Evolutionary conservation across 1,140 invertebrate species (phyloP).

Genomic region (Meloidogyne floridensis): DNA sequence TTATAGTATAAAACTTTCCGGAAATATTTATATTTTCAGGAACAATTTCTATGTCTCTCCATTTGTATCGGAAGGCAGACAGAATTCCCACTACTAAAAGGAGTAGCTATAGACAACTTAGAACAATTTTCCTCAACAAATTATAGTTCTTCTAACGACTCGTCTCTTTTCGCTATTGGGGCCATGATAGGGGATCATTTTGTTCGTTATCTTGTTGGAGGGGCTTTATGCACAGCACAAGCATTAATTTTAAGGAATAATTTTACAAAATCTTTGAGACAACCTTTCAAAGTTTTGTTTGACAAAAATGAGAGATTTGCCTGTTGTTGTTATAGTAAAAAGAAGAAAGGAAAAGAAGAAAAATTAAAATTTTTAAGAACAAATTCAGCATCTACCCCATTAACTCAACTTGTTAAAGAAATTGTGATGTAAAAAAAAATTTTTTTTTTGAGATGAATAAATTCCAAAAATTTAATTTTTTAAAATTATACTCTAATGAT

Average conservation of each 20-base stretch:
- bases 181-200: constrained; percentile 58
- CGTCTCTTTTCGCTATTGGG: constrained; percentile 53
- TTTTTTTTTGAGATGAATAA: no score
- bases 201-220: constrained; percentile 60
- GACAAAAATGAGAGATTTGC: not conserved
- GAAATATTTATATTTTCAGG: constrained; percentile 17
- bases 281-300: not conserved
- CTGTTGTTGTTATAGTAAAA: not conserved
- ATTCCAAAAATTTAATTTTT: no score
- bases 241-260: constrained; percentile 30
- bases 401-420: not conserved
- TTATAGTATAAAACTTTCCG: no score
- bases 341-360: not conserved
- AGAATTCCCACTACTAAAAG: constrained; percentile 39
- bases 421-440: no score
- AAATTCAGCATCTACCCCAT: not conserved
- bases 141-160: constrained; percentile 39
- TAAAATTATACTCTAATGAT: no score
- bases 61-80: constrained; percentile 44
- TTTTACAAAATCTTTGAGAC: not conserved
- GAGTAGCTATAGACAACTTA: not conserved
- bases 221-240: constrained; percentile 57
- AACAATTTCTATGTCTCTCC: constrained; percentile 32
- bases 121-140: constrained; percentile 42
- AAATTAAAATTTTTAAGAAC: constrained; percentile 4